Evolutionary conservation across 2,888 invertebrate species (phyloP), one percentile per base, ranked within the genome.

Genomic region (Ectobius pallidus): DNA sequence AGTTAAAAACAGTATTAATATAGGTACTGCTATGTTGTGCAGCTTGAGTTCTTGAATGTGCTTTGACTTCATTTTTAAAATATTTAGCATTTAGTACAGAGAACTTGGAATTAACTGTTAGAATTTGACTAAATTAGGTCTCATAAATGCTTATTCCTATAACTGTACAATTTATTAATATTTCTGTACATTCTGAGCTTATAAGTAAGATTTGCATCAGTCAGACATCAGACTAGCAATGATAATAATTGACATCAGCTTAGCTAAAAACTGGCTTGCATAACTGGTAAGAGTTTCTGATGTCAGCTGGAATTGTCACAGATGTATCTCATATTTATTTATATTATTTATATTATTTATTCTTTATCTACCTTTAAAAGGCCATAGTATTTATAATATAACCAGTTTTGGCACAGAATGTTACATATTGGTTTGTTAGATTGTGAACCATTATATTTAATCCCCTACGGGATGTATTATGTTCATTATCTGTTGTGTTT

Each of bases 221-320:
- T n/a, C n/a, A n/a, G 34, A 34, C 14, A 52, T 25, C 52, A 52
- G 52, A 22, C 25, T 25, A 52, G 52, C 52, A 52, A 25, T 52
- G 52, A 63, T 63, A n/a, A n/a, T n/a, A 63, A 63, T 63, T 63
- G 63, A 42, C 42, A 42, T 63, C 25, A 22, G 16, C 22, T 22
- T 14, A 14, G 42, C 27, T 20, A 63, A 55, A 63, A 63, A 63
- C 63, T 63, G 63, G 42, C 63, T 63, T 63, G 25, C 63, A 63
- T 63, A 20, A 63, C 63, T 52, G 25, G 52, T 25, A 1, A 9
- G 22, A 11, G 25, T 22, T 7, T 11, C 11, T 25, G 52, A 11
- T 22, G 16, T 52, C 14, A 7, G 34, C 34, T 34, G 34, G 34
- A 34, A 34, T 34, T 34, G 34, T 34, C 34, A 34, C 34, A 34